Evolutionary conservation across 2,797 vertebrate species (phyloP), one percentile per base, ranked within the genome.

Genomic region (Melanotaenia nigrans): DNA sequence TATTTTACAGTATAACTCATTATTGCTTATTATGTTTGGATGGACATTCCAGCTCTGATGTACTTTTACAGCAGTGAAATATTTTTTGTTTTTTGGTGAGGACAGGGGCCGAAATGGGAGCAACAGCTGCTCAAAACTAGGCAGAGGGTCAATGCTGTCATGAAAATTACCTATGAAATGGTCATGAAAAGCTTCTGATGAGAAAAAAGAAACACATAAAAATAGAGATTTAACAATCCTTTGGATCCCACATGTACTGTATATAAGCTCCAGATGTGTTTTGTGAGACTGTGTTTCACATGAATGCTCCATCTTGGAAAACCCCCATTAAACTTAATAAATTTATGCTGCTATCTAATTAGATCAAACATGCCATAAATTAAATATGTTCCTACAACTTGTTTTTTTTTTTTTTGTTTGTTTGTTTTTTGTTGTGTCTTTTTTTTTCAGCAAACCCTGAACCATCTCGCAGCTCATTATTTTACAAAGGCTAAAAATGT

Each of bases 391-490:
- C 45, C 45, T 47, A n/a, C 45, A n/a, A 6, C 24, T 54, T 53
- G 6, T 22, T 22, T 30, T 40, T 32, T 32, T 32, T 32, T 2
- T 28, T 28, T 32, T 32, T 5, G 5, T 32, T 32, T 32, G 5
- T 32, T 33, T 6, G 6, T 40, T 40, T 28, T 25, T 25, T 25
- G 25, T 25, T 25, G 25, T 28, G 25, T 28, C 2, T 28, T 28
- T 28, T 28, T 28, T 7, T 38, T 47, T 7, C 9, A 18, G 42
- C 42, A 47, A 47, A 47, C 55, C 32, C 38, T 45, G 16, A 22
- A 20, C 30, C 12, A 8, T 32, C 28, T 56, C 56, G 10, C 22
- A n/a, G 47, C 25, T 66, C 58, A 77, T 69, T 36, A 5, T 73
- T 51, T n/a, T 4, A 40, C 18, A 40, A 36, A 10, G 60, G 57